These are phyloP conservation scores for Onchidella celtica DNA, from an alignment of 2,888 invertebrate genomes.

Conservation along the genomic window DNA sequence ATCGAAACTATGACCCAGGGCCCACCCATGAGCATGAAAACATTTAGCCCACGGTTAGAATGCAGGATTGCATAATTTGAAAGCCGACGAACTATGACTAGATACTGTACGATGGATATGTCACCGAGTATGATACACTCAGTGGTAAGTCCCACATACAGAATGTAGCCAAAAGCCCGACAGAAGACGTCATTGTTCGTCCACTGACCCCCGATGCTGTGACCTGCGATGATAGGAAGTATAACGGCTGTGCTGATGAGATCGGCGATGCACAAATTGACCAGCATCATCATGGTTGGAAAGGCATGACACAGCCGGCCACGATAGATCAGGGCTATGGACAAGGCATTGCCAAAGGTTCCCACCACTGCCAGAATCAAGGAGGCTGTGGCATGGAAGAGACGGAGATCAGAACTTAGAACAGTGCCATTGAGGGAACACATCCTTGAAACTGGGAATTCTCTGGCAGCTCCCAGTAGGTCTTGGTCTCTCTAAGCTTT, in stretches of 20 bases:
- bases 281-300: conserved; percentile 25
- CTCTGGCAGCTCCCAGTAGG: too few species aligned
- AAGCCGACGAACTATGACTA: conserved; percentile 2
- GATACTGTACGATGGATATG: conserved; percentile 26
- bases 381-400: background rate
- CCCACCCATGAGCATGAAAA: background rate
- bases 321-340: conserved; percentile 12
- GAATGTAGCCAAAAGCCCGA: conserved; percentile 9
- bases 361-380: conserved; percentile 6
- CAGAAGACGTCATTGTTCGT: background rate
- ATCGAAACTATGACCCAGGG: conserved; percentile 6
- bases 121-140: background rate
- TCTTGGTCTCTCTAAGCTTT: too few species aligned
- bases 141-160: conserved; percentile 23
- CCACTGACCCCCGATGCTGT: background rate
- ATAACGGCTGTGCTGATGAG: conserved; percentile 1
- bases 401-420: background rate
- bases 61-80: background rate
- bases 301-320: background rate
- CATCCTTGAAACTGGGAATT: too few species aligned
- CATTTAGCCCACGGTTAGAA: background rate
- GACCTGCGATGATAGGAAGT: conserved; percentile 11
- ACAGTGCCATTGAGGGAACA: background rate
- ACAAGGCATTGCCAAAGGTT: conserved; percentile 10
- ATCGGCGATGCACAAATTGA: conserved; percentile 31